phyloP scores from a whole-genome alignment of 2,113 vertebrate species.

The Aix galericulata region DNA sequence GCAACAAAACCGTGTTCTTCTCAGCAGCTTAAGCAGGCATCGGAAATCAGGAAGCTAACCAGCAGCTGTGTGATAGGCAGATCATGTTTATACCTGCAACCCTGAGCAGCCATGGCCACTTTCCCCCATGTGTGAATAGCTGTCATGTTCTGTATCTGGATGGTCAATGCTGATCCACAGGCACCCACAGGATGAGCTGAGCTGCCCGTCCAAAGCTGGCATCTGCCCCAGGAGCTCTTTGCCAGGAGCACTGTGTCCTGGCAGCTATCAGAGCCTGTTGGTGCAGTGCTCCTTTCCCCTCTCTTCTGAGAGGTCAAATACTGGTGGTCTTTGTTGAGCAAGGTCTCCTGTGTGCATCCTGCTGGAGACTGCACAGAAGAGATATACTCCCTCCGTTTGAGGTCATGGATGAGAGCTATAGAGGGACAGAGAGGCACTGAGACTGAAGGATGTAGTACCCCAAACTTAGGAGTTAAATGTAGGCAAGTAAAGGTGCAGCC shows the following conservation, averaged over 20 bases:
- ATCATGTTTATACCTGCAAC: fast-evolving
- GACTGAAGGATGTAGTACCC: neutral
- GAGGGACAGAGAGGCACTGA: neutral
- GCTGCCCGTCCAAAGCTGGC: neutral
- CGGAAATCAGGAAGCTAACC: fast-evolving
- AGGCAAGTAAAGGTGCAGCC: neutral
- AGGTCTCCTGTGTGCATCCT: neutral
- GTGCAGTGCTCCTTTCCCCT: neutral
- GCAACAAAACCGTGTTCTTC: neutral
- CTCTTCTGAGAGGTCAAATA: neutral
- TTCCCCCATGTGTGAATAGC: neutral
- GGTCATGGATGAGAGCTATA: neutral
- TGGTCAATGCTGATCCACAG: fast-evolving
- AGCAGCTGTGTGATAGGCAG: fast-evolving
- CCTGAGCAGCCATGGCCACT: fast-evolving
- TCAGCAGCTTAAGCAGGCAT: neutral
- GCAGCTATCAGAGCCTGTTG: neutral
- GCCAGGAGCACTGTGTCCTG: neutral
- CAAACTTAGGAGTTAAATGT: neutral
- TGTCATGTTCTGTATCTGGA: fast-evolving
- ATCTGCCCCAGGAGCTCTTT: neutral
- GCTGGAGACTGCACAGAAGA: neutral
- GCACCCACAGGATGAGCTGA: neutral
- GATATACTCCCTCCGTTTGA: neutral
- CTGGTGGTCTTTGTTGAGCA: fast-evolving